phyloP scores from a whole-genome alignment of 2,797 vertebrate genomes.

The Pelobates cultripes region DNA sequence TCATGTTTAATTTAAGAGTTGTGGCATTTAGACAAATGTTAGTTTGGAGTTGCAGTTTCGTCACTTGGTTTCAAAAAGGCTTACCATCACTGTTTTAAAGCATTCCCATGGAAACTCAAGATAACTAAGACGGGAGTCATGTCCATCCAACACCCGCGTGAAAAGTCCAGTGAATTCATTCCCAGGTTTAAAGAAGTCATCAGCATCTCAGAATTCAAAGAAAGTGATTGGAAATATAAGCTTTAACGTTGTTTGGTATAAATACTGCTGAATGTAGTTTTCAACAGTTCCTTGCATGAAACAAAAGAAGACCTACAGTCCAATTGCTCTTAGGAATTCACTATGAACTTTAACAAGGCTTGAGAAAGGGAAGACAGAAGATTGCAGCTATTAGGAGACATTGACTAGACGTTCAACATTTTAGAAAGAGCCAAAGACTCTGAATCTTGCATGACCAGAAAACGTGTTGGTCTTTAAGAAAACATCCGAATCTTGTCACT shows the following conservation, averaged over 20 bases:
- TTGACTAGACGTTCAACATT: slow-evolving; percentile 63
- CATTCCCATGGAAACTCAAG: slow-evolving; percentile 63
- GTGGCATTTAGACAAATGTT: too few relatives aligned
- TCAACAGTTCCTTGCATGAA: slow-evolving; percentile 57
- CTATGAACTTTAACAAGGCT: slow-evolving; percentile 59
- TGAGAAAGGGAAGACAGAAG: slow-evolving; percentile 58
- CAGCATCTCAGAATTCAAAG: slow-evolving; percentile 59
- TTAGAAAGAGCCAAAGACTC: slow-evolving; percentile 56
- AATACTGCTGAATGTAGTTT: slow-evolving; percentile 51
- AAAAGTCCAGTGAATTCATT: slow-evolving; percentile 61
- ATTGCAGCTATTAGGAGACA: slow-evolving; percentile 58
- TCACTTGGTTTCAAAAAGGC: too few relatives aligned
- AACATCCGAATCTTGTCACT: slow-evolving; percentile 24
- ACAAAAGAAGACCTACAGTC: slow-evolving; percentile 66
- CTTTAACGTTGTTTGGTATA: slow-evolving; percentile 61
- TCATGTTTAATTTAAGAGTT: too few relatives aligned
- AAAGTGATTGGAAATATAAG: slow-evolving; percentile 55
- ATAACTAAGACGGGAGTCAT: slow-evolving; percentile 47
- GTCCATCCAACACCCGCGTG: slow-evolving; percentile 35
- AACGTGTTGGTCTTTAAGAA: slow-evolving; percentile 56
- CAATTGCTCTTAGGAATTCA: slow-evolving; percentile 67
- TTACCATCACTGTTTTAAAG: slow-evolving; percentile 50
- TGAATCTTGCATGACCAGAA: slow-evolving; percentile 47
- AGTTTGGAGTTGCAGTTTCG: too few relatives aligned
- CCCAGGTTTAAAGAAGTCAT: slow-evolving; percentile 57